Evolutionary conservation across 2,888 invertebrate genomes (phyloP), one percentile per base, ranked within the genome.

Genomic region (Cyclophora albipunctata): DNA sequence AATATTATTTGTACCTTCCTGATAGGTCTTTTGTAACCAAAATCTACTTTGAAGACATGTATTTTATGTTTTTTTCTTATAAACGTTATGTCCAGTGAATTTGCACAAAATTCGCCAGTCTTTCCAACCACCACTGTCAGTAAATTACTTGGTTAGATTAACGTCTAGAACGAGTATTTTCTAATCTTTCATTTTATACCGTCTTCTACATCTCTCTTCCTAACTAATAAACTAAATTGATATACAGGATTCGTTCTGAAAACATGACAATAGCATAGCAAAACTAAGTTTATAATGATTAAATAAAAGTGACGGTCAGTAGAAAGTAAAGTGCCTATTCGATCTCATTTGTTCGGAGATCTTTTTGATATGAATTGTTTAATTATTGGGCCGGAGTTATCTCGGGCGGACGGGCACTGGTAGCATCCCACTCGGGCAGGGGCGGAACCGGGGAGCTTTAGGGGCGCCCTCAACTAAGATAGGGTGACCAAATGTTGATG

Each of bases 361-460:
- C 59, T 57, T 59, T 57, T 55, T 64, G 58, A 48, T 58, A 54
- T 54, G 51, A 55, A 51, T 57, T 55, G 54, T 61, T 54, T 45
- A 45, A 54, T 51, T 47, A 49, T 55, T 52, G 51, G 46, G 5
- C 5, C 37, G 37, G 37, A 37, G 37, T 4, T 37, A 5, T 58
- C 37, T 37, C 37, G 37, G 37, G 37, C 37, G 4, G 37, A 5
- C 37, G 4, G 37, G 5, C 37, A 37, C 4, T 37, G 4, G 37
- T 5, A 5, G 46, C 37, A 37, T 5, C 5, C 37, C 4, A 5
- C 4, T 37, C 37, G 37, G 5, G 20, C 20, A 20, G 20, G 20
- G 20, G 20, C 20, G 20, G 20, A 20, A 20, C 20, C 20, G 20
- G 20, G 20, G 20, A 20, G 20, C 1, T 20, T 20, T 20, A 20